Conservation (phyloP, 2,797 vertebrate genomes). For the Dromococcyx pavoninus region DNA sequence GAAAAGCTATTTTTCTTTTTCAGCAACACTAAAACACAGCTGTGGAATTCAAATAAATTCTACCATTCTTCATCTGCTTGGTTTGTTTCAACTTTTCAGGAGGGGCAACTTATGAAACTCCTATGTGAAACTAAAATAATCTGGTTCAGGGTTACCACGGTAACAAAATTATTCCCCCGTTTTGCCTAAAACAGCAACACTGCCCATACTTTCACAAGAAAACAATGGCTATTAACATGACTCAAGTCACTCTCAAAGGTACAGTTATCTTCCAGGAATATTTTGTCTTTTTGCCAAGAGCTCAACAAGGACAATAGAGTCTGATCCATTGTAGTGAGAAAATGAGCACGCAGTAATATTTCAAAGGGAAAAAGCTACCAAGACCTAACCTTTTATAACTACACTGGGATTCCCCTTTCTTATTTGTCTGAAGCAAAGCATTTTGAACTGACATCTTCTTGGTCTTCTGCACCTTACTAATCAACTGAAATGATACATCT, state of each 20-base stretch:
- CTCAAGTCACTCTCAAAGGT: not conserved
- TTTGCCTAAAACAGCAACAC: not conserved
- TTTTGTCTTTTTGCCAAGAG: not conserved
- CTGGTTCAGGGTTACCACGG: not conserved
- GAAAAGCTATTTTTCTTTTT: not conserved
- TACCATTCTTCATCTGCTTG: not conserved
- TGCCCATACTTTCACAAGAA: not conserved
- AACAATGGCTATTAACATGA: not conserved
- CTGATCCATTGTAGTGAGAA: not conserved
- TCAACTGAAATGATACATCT: not conserved
- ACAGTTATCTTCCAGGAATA: not conserved
- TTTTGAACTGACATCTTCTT: not conserved
- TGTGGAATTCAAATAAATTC: not conserved
- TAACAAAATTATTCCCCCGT: not conserved
- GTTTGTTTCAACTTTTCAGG: not conserved
- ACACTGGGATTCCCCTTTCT: not conserved
- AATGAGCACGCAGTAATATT: not conserved
- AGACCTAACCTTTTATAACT: not conserved
- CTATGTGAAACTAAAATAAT: not conserved
- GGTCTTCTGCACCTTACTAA: not conserved
- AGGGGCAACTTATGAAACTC: not conserved
- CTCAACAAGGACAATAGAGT: not conserved
- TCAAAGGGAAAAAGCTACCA: not conserved
- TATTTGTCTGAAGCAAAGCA: not conserved
- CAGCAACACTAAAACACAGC: not conserved